Evolutionary conservation across 2,888 invertebrate genomes (phyloP).

Genomic region (Eupeodes luniger): DNA sequence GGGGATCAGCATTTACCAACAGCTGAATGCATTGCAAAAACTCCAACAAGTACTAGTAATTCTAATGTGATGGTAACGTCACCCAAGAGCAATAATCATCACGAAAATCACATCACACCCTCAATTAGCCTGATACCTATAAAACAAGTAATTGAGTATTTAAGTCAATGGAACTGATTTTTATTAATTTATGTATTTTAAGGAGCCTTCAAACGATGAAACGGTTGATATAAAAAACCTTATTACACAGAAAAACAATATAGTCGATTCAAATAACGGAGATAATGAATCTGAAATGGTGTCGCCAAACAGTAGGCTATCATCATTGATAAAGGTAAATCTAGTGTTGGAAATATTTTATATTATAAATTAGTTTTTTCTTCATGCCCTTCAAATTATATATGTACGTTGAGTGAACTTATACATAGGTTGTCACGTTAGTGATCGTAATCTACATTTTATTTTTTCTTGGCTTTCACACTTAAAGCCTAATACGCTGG

Average conservation of each 20-base stretch:
- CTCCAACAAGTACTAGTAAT: conserved; percentile 81
- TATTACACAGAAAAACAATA: conserved; percentile 52
- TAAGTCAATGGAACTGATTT: neutral
- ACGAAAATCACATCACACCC: conserved; percentile 88
- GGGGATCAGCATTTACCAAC: conserved; percentile 46
- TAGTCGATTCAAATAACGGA: conserved; percentile 83
- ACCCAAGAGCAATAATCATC: conserved; percentile 81
- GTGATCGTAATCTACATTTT: no score
- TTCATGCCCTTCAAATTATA: no score
- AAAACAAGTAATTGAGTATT: conserved; percentile 87
- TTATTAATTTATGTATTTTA: conserved; percentile 31
- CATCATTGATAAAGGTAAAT: conserved; percentile 90
- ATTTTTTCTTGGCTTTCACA: no score
- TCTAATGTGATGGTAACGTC: conserved; percentile 76
- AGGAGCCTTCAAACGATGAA: conserved; percentile 81
- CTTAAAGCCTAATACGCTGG: no score
- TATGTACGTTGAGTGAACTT: no score
- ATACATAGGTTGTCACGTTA: no score
- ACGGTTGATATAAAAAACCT: conserved; percentile 73
- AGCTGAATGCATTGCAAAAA: conserved; percentile 82
- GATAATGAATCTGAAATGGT: conserved; percentile 81
- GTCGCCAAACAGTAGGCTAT: conserved; percentile 88
- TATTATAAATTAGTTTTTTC: no score
- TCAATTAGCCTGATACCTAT: conserved; percentile 94
- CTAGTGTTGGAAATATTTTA: neutral